Base-by-base conservation (phyloP, 2,888 invertebrate genomes). In the Nomada fabriciana region DNA sequence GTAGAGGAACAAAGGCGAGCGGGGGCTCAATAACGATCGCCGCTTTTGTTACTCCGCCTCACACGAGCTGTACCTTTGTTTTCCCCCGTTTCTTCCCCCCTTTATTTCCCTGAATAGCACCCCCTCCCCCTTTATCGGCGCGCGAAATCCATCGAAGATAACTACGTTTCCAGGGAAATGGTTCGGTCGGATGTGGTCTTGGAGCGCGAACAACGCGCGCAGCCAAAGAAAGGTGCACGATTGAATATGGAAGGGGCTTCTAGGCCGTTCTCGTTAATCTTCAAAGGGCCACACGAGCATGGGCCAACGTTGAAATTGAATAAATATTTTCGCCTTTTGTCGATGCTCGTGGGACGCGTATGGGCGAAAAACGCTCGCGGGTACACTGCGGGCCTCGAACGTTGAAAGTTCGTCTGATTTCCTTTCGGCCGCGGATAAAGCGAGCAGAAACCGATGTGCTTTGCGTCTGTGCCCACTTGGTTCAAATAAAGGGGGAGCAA, bases 141-240 rank as follows among this genome's bases (percentile, higher is more conserved):
- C 64, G 59, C 72, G 74, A 64, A 73, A 80, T 57, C 72, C 70
- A 52, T 36, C 60, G 75, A 83, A 86, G 89, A 90, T 89, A 90
- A 89, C 88, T 82, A 75, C 72, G 82, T 89, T 89, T 88, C 84
- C 86, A 83, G 73, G 71, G 83, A 80, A 85, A 86, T 82, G 83
- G 76, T 81, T 86, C 84, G 76, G 81, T 84, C 79, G 81, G 74
- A 80, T 61, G 84, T 59, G 76, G 85, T 79, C 70, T 64, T 70
- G 65, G 23, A 15, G 57, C 60, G 59, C 69, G 64, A 82, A 36
- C 36, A 57, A 11, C 59, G 52, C 5, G 43, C 53, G 4, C 20
- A 5, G 42, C 23, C 43, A 61, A 75, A 78, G 77, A 84, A 77
- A 60, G 67, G 65, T 20, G 65, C 25, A 15, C 70, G 74, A 77